Percentiles rank a stretch among this genome's conserved stretches.
phyloP scores from a whole-genome alignment of 2,888 invertebrate species.

The Punctoribates punctum region DNA sequence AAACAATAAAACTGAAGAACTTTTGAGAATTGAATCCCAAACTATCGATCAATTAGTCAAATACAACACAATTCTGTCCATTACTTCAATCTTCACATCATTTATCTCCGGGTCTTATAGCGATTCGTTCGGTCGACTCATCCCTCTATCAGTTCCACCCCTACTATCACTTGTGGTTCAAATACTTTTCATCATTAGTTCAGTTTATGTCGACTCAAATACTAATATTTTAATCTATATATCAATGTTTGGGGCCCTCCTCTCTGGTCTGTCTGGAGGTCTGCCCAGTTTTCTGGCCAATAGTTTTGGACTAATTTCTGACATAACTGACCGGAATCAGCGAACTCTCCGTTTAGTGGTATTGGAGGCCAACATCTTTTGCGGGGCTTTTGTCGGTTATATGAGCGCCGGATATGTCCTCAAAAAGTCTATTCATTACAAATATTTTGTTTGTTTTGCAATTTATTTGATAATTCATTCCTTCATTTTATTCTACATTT shows the following conservation, averaged over 20 bases:
- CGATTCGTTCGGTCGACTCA: constrained; percentile 50
- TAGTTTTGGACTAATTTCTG: constrained; percentile 72
- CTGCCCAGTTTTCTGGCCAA: constrained; percentile 53
- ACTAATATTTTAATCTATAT: constrained; percentile 49
- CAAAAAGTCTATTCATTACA: neutral
- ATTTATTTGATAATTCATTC: constrained; percentile 23
- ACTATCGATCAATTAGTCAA: constrained; percentile 46
- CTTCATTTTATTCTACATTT: constrained; percentile 28
- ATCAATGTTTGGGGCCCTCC: constrained; percentile 53
- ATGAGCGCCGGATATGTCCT: constrained; percentile 62
- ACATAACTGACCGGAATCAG: constrained; percentile 65
- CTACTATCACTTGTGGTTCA: constrained; percentile 53
- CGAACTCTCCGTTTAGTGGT: constrained; percentile 76
- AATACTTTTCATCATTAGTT: constrained; percentile 52
- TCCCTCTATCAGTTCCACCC: constrained; percentile 51
- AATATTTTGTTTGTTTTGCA: constrained; percentile 33
- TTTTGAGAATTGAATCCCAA: constrained; percentile 18
- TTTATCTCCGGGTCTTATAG: constrained; percentile 53
- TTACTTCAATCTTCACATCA: constrained; percentile 51
- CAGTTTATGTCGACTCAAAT: constrained; percentile 50
- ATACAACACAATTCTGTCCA: constrained; percentile 51
- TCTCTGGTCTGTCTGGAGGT: constrained; percentile 55
- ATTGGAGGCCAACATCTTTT: constrained; percentile 73
- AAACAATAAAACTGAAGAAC: constrained; percentile 48
- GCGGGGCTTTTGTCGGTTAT: constrained; percentile 73